Percentiles rank a stretch among this genome's conserved stretches.
phyloP scores from a whole-genome alignment of 2,888 invertebrate species.

The Hecatera dysodea region DNA sequence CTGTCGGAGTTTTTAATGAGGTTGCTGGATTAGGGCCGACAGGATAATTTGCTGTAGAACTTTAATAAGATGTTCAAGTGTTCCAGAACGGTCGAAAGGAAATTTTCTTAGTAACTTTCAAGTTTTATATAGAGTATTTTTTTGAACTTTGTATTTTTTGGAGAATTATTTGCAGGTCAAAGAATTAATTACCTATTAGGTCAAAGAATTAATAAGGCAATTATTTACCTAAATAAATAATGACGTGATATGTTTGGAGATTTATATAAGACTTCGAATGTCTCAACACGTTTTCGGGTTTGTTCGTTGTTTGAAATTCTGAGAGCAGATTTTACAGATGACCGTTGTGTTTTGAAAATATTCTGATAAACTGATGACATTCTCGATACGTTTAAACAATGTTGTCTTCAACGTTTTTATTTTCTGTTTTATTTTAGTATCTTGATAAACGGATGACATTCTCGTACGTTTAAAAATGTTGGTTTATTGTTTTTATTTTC shows the following conservation, averaged over 20 bases:
- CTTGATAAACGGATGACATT: neutral
- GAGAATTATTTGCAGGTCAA: neutral
- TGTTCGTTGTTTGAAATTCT: neutral
- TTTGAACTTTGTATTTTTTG: neutral
- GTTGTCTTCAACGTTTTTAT: neutral
- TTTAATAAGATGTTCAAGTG: conserved; percentile 72
- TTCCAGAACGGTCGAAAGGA: conserved; percentile 44
- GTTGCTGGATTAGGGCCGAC: conserved; percentile 63
- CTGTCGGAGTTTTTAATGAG: conserved; percentile 68
- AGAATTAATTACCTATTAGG: too few species aligned
- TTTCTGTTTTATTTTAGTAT: neutral
- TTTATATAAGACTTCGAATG: neutral
- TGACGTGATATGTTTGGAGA: too few species aligned
- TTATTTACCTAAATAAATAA: too few species aligned
- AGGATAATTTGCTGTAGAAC: conserved; percentile 68
- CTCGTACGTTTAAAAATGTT: neutral
- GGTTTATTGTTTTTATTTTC: neutral
- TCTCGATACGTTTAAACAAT: neutral
- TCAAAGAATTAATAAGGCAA: too few species aligned
- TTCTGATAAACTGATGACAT: neutral
- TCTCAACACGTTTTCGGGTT: neutral
- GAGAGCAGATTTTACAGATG: neutral
- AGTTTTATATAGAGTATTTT: conserved; percentile 44
- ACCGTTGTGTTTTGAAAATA: neutral
- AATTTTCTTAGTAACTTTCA: conserved; percentile 61